These are phyloP conservation scores for Tenthredo mesomela DNA, from an alignment of 2,888 invertebrate genomes.

Conservation along the genomic window DNA sequence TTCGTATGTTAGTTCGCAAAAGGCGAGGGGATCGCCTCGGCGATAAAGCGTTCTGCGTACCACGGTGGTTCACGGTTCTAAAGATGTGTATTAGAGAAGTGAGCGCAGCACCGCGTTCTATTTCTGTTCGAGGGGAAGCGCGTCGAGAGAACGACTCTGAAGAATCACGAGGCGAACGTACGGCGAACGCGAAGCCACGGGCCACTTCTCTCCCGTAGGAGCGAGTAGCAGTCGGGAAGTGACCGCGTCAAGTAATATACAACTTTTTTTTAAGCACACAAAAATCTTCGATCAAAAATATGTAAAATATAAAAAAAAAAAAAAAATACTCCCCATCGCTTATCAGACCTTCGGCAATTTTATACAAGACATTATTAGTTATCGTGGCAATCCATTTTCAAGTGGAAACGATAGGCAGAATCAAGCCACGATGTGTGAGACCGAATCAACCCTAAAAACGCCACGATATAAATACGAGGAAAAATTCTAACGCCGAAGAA, in stretches of 20 bases:
- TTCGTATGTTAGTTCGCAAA: constrained; percentile 32
- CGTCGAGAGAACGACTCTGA: constrained; percentile 73
- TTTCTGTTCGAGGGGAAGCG: constrained; percentile 75
- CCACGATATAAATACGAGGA: constrained; percentile 25
- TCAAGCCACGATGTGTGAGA: constrained; percentile 23
- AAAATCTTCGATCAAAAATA: constrained; percentile 16
- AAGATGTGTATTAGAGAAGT: constrained; percentile 75
- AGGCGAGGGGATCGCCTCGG: constrained; percentile 19
- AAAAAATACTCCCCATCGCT: background rate
- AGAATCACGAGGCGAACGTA: constrained; percentile 51
- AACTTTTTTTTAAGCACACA: constrained; percentile 29
- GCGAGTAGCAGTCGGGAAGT: constrained; percentile 51
- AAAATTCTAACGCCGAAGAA: background rate
- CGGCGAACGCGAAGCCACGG: constrained; percentile 46
- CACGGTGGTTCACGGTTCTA: constrained; percentile 73
- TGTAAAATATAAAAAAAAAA: background rate
- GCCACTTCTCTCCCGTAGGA: constrained; percentile 53
- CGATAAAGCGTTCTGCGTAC: constrained; percentile 72
- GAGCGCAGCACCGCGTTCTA: constrained; percentile 75
- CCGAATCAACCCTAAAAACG: constrained; percentile 18
- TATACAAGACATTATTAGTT: background rate
- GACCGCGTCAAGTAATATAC: constrained; percentile 50
- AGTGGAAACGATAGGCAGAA: constrained; percentile 14
- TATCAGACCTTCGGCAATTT: background rate
- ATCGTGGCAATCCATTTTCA: background rate